phyloP scores from a whole-genome alignment of 2,113 vertebrate species.

The Charina bottae region DNA sequence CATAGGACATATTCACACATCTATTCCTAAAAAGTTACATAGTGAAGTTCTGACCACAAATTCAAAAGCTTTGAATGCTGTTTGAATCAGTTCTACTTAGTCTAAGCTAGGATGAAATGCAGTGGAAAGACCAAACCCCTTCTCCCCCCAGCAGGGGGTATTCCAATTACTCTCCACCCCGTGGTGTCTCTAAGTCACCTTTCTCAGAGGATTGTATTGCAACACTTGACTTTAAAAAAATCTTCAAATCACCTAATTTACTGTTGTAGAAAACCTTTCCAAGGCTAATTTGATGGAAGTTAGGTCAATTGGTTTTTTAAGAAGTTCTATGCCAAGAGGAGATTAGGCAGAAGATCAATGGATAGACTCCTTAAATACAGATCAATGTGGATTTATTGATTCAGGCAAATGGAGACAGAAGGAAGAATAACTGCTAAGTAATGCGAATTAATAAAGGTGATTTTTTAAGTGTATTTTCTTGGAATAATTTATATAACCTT shows the following conservation, averaged over 20 bases:
- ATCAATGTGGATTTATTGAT: conserved; percentile 5
- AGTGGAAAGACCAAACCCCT: neutral
- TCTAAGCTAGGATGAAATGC: neutral
- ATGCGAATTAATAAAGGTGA: neutral
- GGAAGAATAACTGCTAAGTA: neutral
- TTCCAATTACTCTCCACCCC: neutral
- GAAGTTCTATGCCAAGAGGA: neutral
- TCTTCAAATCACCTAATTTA: neutral
- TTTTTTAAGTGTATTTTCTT: no score
- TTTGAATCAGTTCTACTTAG: neutral
- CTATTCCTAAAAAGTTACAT: neutral
- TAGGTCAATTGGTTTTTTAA: conserved; percentile 6
- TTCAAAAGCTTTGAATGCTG: neutral
- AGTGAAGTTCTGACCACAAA: neutral
- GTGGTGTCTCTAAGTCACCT: neutral
- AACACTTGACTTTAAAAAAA: neutral
- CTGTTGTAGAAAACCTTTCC: neutral
- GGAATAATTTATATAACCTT: neutral
- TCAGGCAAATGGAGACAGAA: neutral
- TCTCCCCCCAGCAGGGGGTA: neutral
- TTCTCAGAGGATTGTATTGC: neutral
- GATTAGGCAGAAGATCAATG: neutral
- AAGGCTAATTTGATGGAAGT: neutral
- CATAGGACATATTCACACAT: neutral
- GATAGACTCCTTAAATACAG: neutral